A percentile compares a stretch with the other conserved stretches of the same genome.
These are phyloP conservation scores for Palythoa grandiflora DNA, from an alignment of 92 coral and sea anemone genomes.

Conservation along the genomic window DNA sequence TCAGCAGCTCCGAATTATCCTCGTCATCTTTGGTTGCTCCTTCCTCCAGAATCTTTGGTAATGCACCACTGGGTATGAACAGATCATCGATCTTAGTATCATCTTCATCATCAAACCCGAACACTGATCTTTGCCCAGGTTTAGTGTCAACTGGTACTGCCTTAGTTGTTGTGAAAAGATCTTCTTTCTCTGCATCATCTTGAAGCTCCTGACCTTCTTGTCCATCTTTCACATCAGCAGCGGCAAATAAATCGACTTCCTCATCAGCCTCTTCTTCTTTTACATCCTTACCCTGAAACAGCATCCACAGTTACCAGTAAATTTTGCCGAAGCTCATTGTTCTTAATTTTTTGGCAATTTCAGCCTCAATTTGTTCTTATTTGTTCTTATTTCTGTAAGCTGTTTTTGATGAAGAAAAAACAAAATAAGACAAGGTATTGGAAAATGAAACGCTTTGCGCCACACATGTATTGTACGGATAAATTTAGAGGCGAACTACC, in stretches of 20 bases:
- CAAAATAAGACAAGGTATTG: too few species aligned
- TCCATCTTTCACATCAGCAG: conserved; percentile 53
- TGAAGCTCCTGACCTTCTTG: conserved; percentile 51
- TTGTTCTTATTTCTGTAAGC: too few species aligned
- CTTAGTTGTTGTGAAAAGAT: conserved; percentile 57
- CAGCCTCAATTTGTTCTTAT: too few species aligned
- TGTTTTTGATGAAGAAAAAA: too few species aligned
- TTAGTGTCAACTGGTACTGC: conserved; percentile 11
- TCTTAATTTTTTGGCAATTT: too few species aligned
- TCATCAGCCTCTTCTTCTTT: conserved; percentile 58
- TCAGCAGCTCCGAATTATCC: conserved; percentile 88
- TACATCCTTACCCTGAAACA: conserved; percentile 3
- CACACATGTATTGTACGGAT: too few species aligned
- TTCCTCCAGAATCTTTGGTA: conserved; percentile 45
- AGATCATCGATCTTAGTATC: conserved; percentile 77
- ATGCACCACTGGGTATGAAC: conserved; percentile 90
- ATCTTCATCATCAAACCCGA: conserved; percentile 67
- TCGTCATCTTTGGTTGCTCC: conserved; percentile 69
- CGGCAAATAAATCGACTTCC: conserved; percentile 88
- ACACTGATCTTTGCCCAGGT: conserved; percentile 61
- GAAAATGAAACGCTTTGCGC: too few species aligned
- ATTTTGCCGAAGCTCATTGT: too few species aligned
- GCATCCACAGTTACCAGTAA: not conserved
- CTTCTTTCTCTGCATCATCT: conserved; percentile 66
- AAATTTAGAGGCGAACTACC: too few species aligned